Base-by-base conservation (phyloP, 2,797 vertebrate genomes). In the Acrossocheilus wenchowensis region DNA sequence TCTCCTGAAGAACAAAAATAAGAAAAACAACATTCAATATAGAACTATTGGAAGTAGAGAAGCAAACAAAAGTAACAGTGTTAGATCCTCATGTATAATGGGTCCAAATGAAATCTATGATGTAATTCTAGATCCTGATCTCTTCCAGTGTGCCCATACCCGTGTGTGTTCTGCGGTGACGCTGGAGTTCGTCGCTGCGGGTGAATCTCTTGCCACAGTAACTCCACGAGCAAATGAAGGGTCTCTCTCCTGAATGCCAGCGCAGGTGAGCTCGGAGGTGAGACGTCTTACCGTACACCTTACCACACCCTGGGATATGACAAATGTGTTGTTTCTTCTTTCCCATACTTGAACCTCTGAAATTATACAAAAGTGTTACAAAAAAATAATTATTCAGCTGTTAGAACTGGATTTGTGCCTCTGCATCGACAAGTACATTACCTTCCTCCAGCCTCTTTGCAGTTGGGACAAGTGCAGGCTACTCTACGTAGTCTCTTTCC, bases 191-290 rank as follows among this genome's bases (percentile, higher is more conserved):
- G 92, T 99, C 98, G 1, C 98, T 99, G 93, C 98, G 95, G 75
- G 98, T 99, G 95, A 99, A 99, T 87, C 98, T 97, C 94, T 99
- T 99, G 77, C 98, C 98, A 89, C 98, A 99, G 95, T 97, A 99
- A 96, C 98, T 97, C 98, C 98, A 99, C 86, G 96, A 98, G 95
- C 98, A 99, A 91, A 99, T 95, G 91, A 99, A 99, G 1, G 98
- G 98, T 60, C 98, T 96, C 92, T 99, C 98, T 60, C 98, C 98
- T 54, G 98, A 98, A 96, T 99, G 98, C 98, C 98, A 99, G 91
- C 98, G 98, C 90, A 99, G 96, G 92, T 99, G 98, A 91, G 98
- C 98, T 92, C 98, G 95, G 87, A 99, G 94, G 86, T 99, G 98
- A 78, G 98, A 99, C 17, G 98, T 99, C 90, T 99, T 99, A 82